Evolutionary conservation across 2,113 vertebrate genomes (phyloP), one percentile per base, ranked within the genome.

Genomic region (Chelonoidis abingdonii): DNA sequence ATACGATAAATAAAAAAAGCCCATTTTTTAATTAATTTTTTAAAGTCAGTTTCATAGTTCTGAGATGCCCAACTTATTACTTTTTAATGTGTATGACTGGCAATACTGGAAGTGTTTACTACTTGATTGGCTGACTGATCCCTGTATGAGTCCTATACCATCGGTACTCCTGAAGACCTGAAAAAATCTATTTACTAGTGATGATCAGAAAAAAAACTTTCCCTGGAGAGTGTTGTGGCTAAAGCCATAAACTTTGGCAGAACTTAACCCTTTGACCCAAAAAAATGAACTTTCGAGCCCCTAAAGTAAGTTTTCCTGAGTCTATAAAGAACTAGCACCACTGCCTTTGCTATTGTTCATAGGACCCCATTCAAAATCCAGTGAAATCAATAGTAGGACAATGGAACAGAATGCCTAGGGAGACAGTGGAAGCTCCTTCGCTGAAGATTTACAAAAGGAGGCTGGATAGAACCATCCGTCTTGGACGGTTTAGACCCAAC

Each of bases 181-280:
- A 12, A 81, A 93, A 93, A 93, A 96, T 96, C 94, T 96, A 89
- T 94, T 97, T 93, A 87, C 29, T 89, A 69, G 57, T 93, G 62
- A 92, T 53, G 38, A 9, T 3, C 35, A 17, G 41, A 96, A 94
- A 27, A 94, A 27, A 69, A 27, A 54, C 31, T 76, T 96, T 93
- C 82, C 82, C 86, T 50, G 31, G 93, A 90, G 56, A 94, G 6
- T 0, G 0, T 5, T 85, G 69, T 89, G 72, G 91, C 83, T 96
- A 35, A 93, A 94, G 88, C n/a, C 86, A 91, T 8, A 79, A 44
- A 76, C 83, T 92, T 93, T 54, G 90, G 24, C 27, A 93, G 83
- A 92, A 94, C 91, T 89, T 86, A 86, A 87, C n/a, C 22, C 79
- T 16, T 24, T 11, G 29, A 35, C 31, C n/a, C 89, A 91, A 93